phyloP scores from a whole-genome alignment of 2,797 vertebrate genomes.

The Cossypha dichroa region DNA sequence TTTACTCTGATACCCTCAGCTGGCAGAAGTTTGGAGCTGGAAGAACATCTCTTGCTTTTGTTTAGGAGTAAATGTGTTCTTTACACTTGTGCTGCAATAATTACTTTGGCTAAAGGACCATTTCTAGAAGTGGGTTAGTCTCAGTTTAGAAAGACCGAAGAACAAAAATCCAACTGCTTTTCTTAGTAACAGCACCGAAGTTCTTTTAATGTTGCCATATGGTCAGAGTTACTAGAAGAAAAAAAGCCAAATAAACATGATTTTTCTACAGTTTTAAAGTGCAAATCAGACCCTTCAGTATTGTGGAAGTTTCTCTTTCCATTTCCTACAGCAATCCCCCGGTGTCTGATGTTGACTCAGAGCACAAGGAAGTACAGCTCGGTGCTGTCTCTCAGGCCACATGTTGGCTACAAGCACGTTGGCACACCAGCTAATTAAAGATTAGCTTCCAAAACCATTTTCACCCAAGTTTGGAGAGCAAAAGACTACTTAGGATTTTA shows the following conservation, averaged over 20 bases:
- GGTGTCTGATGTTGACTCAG: background rate
- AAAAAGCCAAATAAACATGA: background rate
- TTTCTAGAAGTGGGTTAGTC: background rate
- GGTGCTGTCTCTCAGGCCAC: background rate
- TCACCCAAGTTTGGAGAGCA: background rate
- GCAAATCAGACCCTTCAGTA: too few relatives aligned
- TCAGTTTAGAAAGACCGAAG: background rate
- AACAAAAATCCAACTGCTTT: background rate
- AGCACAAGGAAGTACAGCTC: background rate
- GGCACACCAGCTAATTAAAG: background rate
- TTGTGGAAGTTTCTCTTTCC: too few relatives aligned
- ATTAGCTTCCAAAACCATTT: background rate
- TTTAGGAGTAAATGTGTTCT: background rate
- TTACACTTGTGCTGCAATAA: background rate
- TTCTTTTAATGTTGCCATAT: background rate
- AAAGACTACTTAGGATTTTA: background rate
- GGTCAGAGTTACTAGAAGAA: background rate
- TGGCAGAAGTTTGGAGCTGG: background rate
- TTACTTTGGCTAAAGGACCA: background rate
- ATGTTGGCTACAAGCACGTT: background rate
- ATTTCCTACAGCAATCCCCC: background rate
- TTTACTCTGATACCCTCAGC: background rate
- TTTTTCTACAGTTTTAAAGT: background rate
- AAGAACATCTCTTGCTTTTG: background rate
- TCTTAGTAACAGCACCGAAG: background rate